Conservation (phyloP, 2,797 vertebrate genomes). For the Gymnoscopelus braueri region DNA sequence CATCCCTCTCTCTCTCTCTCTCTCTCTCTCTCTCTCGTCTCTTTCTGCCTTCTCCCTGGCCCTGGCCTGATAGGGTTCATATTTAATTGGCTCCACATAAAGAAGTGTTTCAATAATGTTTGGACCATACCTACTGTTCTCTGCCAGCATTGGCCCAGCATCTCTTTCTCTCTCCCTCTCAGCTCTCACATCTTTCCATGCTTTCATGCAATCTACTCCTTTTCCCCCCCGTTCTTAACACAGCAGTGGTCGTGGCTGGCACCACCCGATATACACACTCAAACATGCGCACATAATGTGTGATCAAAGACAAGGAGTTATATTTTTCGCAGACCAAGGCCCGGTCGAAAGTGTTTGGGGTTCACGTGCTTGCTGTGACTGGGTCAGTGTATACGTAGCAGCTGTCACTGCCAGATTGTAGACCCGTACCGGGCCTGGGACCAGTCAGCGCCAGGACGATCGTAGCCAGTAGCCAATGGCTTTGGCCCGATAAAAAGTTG, state of each 20-base stretch:
- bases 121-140: constrained; percentile 52
- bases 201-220: constrained; percentile 33
- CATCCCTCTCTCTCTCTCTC: constrained; percentile 11
- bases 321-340: constrained; percentile 26
- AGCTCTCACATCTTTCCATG: constrained; percentile 18
- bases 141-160: constrained; percentile 49
- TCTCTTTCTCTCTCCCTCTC: constrained; percentile 35
- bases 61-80: constrained; percentile 51
- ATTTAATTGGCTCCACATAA: constrained; percentile 72
- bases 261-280: constrained; percentile 17
- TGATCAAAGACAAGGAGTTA: constrained; percentile 26
- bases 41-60: constrained; percentile 25
- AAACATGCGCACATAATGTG: constrained; percentile 1
- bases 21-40: background rate
- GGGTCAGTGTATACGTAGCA: constrained; percentile 40
- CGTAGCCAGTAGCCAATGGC: constrained; percentile 11
- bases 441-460: constrained; percentile 2
- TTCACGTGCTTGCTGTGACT: constrained; percentile 26
- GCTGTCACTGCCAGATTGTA: constrained; percentile 38
- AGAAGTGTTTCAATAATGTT: constrained; percentile 68
- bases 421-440: constrained; percentile 19
- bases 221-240: constrained; percentile 8
- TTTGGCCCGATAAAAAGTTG: constrained; percentile 13
- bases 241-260: constrained; percentile 1
- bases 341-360: constrained; percentile 22